A percentile compares a stretch with the other conserved stretches of the same genome.
Evolutionary conservation across 2,113 vertebrate genomes (phyloP).

Genomic region (Nothocercus julius): DNA sequence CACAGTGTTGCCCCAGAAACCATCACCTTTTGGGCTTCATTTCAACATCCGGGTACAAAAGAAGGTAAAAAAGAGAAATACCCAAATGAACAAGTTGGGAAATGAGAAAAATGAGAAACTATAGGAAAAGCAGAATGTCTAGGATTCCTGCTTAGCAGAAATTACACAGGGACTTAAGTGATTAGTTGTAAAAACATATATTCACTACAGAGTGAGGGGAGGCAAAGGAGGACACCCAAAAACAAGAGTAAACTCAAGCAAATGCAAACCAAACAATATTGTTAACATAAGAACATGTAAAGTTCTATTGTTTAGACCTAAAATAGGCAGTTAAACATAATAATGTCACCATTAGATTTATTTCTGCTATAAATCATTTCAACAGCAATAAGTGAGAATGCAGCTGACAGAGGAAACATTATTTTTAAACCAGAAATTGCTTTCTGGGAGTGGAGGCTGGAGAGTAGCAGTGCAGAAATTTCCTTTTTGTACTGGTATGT

Average conservation of each 20-base stretch:
- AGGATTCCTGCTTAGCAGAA: not conserved
- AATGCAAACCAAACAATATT: not conserved
- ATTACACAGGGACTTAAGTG: not conserved
- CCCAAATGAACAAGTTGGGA: not conserved
- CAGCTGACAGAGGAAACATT: not conserved
- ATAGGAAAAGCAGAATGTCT: not conserved
- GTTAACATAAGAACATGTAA: not conserved
- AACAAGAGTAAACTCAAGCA: not conserved
- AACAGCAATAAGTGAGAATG: not conserved
- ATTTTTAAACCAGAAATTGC: slow-evolving; percentile 15
- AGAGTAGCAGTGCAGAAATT: not conserved
- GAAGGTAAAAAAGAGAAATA: not conserved
- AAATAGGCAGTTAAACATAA: slow-evolving; percentile 6
- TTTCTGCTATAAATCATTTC: slow-evolving; percentile 20
- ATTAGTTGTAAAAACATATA: not conserved
- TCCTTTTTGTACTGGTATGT: not conserved
- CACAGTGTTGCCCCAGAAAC: not conserved
- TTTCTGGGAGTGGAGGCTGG: not conserved
- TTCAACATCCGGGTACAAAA: not conserved
- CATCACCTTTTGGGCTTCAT: not conserved
- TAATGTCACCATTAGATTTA: not conserved
- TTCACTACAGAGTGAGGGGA: not conserved
- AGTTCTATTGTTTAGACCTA: not conserved
- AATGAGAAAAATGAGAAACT: not conserved
- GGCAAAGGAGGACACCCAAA: not conserved